phyloP scores from a whole-genome alignment of 1,140 invertebrate species.

The Bilobella aurantiaca region DNA sequence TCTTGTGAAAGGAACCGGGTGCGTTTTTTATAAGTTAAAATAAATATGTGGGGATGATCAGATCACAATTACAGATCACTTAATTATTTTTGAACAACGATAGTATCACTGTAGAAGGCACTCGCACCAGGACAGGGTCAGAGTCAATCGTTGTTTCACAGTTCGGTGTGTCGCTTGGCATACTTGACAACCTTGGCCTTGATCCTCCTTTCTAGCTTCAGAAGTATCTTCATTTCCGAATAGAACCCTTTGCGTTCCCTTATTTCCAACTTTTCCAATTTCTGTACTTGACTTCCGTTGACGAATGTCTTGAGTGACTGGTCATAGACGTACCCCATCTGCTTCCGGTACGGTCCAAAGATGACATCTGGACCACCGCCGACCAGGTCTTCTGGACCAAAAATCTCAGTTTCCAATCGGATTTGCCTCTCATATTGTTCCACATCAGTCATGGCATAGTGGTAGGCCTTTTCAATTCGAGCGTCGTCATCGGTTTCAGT shows the following conservation, averaged over 20 bases:
- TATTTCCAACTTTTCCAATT: neutral
- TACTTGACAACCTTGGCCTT: neutral
- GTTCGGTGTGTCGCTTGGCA: neutral
- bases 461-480: neutral
- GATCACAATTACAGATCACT: too few species aligned
- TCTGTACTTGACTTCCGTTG: neutral
- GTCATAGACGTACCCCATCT: neutral
- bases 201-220: neutral
- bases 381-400: neutral
- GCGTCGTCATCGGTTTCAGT: neutral
- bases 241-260: neutral
- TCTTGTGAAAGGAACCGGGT: too few species aligned
- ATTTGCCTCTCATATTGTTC: neutral
- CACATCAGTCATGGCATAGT: neutral
- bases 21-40: too few species aligned
- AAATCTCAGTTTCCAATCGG: neutral
- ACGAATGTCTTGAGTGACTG: neutral
- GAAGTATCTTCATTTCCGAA: neutral
- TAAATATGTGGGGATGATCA: too few species aligned
- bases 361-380: neutral
- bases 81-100: too few species aligned
- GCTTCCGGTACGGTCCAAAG: neutral
- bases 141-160: neutral
- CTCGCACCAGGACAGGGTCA: neutral
- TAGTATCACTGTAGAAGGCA: neutral